A percentile compares a stretch with the other conserved stretches of the same genome.
These are phyloP conservation scores for Eupithecia dodoneata DNA, from an alignment of 2,888 invertebrate species.

Conservation along the genomic window DNA sequence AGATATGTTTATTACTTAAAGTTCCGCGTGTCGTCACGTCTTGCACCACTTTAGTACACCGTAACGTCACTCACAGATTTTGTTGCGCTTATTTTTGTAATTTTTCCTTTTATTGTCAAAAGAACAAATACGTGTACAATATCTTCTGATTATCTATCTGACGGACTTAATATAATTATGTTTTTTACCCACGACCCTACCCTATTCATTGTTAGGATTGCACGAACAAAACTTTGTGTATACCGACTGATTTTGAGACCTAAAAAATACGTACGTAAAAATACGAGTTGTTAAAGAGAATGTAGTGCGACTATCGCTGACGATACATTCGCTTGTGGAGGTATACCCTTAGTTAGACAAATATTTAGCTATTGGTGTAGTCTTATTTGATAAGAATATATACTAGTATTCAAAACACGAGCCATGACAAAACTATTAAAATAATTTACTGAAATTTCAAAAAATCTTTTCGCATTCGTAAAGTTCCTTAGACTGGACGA, in stretches of 20 bases:
- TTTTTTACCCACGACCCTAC: too few species aligned
- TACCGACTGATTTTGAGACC: not conserved
- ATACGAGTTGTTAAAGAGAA: not conserved
- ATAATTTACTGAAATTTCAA: not conserved
- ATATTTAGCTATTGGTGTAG: not conserved
- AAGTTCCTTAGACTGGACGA: not conserved
- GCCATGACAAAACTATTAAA: constrained; percentile 15
- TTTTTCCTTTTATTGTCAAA: too few species aligned
- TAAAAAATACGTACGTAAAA: not conserved
- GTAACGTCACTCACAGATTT: too few species aligned
- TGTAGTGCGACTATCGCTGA: not conserved
- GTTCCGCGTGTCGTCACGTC: too few species aligned
- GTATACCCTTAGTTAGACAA: not conserved
- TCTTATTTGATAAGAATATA: not conserved
- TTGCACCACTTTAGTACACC: too few species aligned
- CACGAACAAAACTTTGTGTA: not conserved
- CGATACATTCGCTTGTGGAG: not conserved
- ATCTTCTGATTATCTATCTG: too few species aligned
- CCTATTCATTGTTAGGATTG: too few species aligned
- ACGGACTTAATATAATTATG: too few species aligned
- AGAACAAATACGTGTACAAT: too few species aligned
- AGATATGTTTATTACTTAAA: too few species aligned
- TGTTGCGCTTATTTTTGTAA: too few species aligned
- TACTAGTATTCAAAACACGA: constrained; percentile 17
- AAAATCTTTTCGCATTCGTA: not conserved